Evolutionary conservation across 2,797 vertebrate genomes (phyloP), one percentile per base, ranked within the genome.

Genomic region (Muraenolepis orangiensis): DNA sequence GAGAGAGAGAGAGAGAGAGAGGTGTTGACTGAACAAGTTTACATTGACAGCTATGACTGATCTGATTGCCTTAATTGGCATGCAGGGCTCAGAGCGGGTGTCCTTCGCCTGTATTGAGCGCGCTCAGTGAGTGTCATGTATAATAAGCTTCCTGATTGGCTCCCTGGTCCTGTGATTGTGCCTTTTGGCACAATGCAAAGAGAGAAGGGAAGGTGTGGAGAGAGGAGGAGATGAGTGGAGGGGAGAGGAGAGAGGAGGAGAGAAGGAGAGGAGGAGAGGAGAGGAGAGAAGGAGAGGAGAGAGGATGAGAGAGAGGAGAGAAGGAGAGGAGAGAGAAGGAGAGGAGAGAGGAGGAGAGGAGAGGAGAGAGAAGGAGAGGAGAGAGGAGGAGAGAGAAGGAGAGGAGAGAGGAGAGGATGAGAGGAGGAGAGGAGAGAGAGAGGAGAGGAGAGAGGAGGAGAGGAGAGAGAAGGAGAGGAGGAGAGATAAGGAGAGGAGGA

Each of bases 61-160:
- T 91, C 78, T 76, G 79, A 88, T 89, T 88, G 88, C 76, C 79
- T 78, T 90, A 91, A 91, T 91, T 91, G 85, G 83, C 87, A 82
- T 13, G 42, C 78, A 84, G 81, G 82, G 85, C 85, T 84, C 80
- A 72, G 83, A 86, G 76, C 79, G 76, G 66, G 73, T 81, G 87
- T 85, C 87, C 85, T 87, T 89, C 72, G 67, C 82, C 83, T 83
- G 74, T 81, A 87, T 81, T 78, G 82, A 88, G 85, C 82, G 82
- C 74, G 83, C 81, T 88, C 81, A 81, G 85, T 26, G 64, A 85
- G 82, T 86, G 85, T 84, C 85, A 86, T 90, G 90, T 90, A 87
- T 90, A 87, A 86, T 87, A 85, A 90, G 83, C 84, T 80, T 84
- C 86, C 75, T 83, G 85, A 85, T 82, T 88, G 85, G 77, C 81